Evolutionary conservation across 2,888 invertebrate genomes (phyloP).

Genomic region (Agrotis exclamationis): DNA sequence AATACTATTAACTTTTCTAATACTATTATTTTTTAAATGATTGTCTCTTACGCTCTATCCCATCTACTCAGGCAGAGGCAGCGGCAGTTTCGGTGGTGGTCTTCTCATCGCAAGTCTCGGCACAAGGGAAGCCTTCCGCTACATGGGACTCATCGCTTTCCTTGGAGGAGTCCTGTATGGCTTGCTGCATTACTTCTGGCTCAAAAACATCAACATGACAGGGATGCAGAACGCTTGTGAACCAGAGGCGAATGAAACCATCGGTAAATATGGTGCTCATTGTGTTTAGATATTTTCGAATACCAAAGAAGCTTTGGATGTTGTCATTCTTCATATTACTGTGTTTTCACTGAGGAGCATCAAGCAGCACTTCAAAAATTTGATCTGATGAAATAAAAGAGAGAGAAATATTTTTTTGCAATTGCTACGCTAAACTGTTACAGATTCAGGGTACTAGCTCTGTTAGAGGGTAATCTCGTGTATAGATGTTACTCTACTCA

Average conservation of each 20-base stretch:
- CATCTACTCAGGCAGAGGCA: constrained; percentile 92
- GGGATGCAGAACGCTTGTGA: constrained; percentile 83
- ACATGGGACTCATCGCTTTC: constrained; percentile 95
- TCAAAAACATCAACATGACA: constrained; percentile 91
- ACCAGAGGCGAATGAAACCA: constrained; percentile 82
- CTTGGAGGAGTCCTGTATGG: constrained; percentile 94
- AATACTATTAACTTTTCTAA: too few relatives aligned
- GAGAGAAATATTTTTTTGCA: too few relatives aligned
- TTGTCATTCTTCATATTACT: too few relatives aligned
- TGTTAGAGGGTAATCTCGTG: too few relatives aligned
- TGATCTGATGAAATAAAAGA: too few relatives aligned
- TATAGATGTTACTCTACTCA: not conserved
- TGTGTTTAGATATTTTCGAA: not conserved
- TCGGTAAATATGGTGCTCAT: constrained; percentile 11
- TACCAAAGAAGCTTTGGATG: too few relatives aligned
- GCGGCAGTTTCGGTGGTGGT: constrained; percentile 95
- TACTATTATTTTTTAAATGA: too few relatives aligned
- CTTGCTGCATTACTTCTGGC: constrained; percentile 93
- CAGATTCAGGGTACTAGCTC: not conserved
- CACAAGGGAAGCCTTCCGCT: constrained; percentile 94
- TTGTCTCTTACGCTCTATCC: not conserved
- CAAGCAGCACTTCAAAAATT: too few relatives aligned
- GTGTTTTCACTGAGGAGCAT: too few relatives aligned
- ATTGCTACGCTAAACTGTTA: too few relatives aligned
- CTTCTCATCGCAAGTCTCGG: constrained; percentile 94